Evolutionary conservation across 1,140 invertebrate genomes (phyloP), one percentile per base, ranked within the genome.

Genomic region (Drosophila cardini): DNA sequence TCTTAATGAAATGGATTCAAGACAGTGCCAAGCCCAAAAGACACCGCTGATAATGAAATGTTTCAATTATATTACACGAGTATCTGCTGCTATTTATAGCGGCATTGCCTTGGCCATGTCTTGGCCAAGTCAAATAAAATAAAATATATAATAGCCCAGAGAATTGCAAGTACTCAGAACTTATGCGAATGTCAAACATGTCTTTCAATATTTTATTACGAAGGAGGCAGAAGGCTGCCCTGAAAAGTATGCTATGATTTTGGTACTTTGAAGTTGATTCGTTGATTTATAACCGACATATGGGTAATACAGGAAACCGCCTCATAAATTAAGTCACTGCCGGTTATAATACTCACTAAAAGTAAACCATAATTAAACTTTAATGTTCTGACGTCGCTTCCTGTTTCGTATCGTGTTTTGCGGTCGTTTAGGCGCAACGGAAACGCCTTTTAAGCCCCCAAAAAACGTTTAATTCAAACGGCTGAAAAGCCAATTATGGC

Each of bases 1-100:
- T 57, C 26, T 26, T 68, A 73, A 68, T 36, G 40, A 69, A 69
- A 73, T 69, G 61, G 71, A 73, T 73, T 69, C 40, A 38, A 34
- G 71, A 56, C 64, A 56, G 48, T 46, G 34, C 46, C 63, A 26
- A 38, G 58, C 32, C 18, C 18, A 46, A 26, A 71, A 15, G 34
- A 56, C 34, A 30, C 21, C 21, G 21, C 21, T 48, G 58, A 32
- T 55, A 34, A 50, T 43, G 45, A 48, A 61, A 61, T 50, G 58
- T 50, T 62, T 62, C 34, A 40, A 48, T 62, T 62, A 50, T 10
- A 4, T 0, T 13, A 8, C 26, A 4, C 34, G 21, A 42, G 21
- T 40, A 30, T 2, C 16, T 18, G 52, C 10, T 32, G 16, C 13
- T 38, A 55, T 55, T 38, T 52, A 32, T 52, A 34, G 32, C 30